These are phyloP conservation scores for Rachycentron canadum DNA, from an alignment of 2,797 vertebrate species.

Conservation along the genomic window DNA sequence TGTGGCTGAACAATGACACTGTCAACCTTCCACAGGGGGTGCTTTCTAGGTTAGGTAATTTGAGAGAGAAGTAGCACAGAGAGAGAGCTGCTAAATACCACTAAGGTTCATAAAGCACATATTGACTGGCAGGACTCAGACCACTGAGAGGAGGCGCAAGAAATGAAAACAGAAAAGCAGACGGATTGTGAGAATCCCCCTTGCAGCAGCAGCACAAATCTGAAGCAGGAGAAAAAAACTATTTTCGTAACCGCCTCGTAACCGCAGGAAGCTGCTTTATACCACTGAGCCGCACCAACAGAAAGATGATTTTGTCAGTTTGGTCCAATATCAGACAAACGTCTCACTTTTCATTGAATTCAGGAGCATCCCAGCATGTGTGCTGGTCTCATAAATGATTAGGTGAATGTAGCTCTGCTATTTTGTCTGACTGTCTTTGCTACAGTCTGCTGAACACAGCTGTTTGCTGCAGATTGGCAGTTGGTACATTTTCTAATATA, in stretches of 20 bases:
- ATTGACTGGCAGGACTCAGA: conserved; percentile 43
- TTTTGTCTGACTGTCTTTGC: conserved; percentile 35
- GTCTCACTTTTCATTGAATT: conserved; percentile 48
- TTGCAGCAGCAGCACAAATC: conserved; percentile 11
- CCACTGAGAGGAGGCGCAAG: conserved; percentile 22
- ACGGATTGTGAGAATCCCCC: conserved; percentile 17
- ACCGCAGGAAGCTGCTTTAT: conserved; percentile 45
- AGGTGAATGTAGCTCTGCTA: conserved; percentile 40
- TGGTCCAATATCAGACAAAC: conserved; percentile 61
- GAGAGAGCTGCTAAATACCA: conserved; percentile 44
- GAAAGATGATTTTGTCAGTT: conserved; percentile 59
- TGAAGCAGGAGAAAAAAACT: conserved; percentile 4
- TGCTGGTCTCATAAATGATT: conserved; percentile 37
- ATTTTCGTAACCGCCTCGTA: neutral
- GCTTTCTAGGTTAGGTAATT: conserved; percentile 38
- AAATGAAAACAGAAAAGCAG: conserved; percentile 47
- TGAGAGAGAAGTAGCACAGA: conserved; percentile 12
- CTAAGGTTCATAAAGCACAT: conserved; percentile 48
- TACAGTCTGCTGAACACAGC: conserved; percentile 51
- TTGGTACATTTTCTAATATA: neutral
- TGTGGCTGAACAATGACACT: conserved; percentile 28
- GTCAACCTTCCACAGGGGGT: conserved; percentile 27
- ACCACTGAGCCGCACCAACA: conserved; percentile 26
- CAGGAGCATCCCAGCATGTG: conserved; percentile 54
- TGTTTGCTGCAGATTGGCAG: conserved; percentile 41